Conservation (phyloP, 2,888 invertebrate species). For the Eumerus sabulonum region DNA sequence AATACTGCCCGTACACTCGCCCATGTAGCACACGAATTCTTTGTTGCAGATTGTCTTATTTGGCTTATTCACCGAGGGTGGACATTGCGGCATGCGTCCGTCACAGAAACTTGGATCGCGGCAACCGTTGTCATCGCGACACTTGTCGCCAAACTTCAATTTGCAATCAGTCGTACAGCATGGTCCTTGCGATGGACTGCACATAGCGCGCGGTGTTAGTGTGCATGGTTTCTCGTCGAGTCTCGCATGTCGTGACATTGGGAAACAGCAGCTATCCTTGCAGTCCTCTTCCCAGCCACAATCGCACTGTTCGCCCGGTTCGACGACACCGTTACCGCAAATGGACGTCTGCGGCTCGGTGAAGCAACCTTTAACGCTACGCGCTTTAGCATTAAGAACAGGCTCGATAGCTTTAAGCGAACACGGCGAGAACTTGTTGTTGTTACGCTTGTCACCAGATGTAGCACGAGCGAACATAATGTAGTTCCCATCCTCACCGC, state of each 20-base stretch:
- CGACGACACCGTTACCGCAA: slow-evolving; percentile 99
- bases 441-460: slow-evolving; percentile 98
- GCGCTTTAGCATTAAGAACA: slow-evolving; percentile 94
- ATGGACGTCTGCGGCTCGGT: slow-evolving; percentile 95
- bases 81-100: slow-evolving; percentile 93
- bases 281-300: slow-evolving; percentile 99
- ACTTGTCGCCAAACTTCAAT: slow-evolving; percentile 91
- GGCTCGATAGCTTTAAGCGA: slow-evolving; percentile 95
- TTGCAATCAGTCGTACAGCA: slow-evolving; percentile 95
- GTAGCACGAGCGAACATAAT: slow-evolving; percentile 99
- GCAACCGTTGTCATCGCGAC: slow-evolving; percentile 96
- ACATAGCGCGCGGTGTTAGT: slow-evolving; percentile 84
- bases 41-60: slow-evolving; percentile 98
- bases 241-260: slow-evolving; percentile 90
- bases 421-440: slow-evolving; percentile 97
- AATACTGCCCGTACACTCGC: slow-evolving; percentile 98
- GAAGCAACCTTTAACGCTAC: slow-evolving; percentile 94
- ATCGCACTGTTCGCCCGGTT: slow-evolving; percentile 98
- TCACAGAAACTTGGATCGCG: slow-evolving; percentile 95
- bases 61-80: slow-evolving; percentile 93
- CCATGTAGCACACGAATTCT: slow-evolving; percentile 98
- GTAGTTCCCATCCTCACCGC: slow-evolving; percentile 97
- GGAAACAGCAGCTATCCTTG: slow-evolving; percentile 94
- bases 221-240: slow-evolving; percentile 91
- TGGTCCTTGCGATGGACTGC: slow-evolving; percentile 86